Conservation (phyloP, 2,797 vertebrate species). For the Pantherophis alleghaniensis region DNA sequence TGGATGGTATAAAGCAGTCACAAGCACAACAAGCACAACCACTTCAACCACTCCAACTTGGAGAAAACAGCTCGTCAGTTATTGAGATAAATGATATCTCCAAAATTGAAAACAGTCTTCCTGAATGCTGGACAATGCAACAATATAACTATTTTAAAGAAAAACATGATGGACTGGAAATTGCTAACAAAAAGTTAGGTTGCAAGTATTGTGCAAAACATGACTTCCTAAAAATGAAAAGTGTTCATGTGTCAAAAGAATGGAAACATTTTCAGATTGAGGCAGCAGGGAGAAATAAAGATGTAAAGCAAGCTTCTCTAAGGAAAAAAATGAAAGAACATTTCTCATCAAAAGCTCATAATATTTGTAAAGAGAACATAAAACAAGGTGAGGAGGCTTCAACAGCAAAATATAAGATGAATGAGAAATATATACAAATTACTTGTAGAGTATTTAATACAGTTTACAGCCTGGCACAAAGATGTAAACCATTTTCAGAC, state of each 20-base stretch:
- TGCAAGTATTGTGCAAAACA: not conserved
- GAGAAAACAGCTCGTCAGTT: not conserved
- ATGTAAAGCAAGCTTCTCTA: not conserved
- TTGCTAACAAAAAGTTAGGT: not conserved
- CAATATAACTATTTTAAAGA: not conserved
- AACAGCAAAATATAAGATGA: not conserved
- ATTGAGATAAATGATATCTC: not conserved
- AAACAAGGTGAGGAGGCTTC: not conserved
- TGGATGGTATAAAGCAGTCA: not conserved
- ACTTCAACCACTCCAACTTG: not conserved
- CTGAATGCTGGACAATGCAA: not conserved
- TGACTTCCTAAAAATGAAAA: not conserved
- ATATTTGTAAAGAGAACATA: not conserved
- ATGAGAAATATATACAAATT: not conserved
- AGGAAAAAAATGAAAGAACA: not conserved
- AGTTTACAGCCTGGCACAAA: not conserved
- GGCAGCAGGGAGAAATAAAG: not conserved
- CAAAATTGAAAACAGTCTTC: not conserved
- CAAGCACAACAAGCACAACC: too few species aligned
- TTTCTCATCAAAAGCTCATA: not conserved
- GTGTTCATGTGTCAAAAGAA: not conserved
- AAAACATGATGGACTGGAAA: not conserved
- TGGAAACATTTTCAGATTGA: not conserved
- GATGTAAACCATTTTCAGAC: not conserved
- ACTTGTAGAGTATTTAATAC: not conserved